Evolutionary conservation across 2,797 vertebrate genomes (phyloP), one percentile per base, ranked within the genome.

Genomic region (Tragopan temminckii): DNA sequence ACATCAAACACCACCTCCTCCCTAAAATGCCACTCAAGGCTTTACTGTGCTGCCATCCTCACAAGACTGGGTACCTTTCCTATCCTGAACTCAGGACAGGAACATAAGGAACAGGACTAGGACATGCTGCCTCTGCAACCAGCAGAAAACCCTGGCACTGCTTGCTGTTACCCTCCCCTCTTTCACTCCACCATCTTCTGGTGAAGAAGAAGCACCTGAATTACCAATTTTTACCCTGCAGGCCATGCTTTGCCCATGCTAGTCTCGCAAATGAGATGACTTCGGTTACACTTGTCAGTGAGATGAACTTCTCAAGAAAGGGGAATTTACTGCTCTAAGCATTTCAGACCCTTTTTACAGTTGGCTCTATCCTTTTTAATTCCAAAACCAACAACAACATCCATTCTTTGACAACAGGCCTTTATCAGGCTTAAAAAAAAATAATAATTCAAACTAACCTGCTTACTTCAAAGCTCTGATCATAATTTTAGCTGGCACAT

Each of bases 381-480:
- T 78, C 42, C 35, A 45, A 24, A 79, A 82, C 55, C 36, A 93
- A 63, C 45, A 84, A 36, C 52, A 81, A 50, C 45, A 70, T 46
- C 40, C 61, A 75, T 89, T 77, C 76, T 76, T 43, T 89, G 76
- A 89, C 62, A 94, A 48, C 23, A 67, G 66, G 69, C 17, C 66
- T 94, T 91, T 80, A 90, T 57, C 69, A 71, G 43, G 24, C 52
- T 91, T 50, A 40, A 13, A 75, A 86, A 7, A 40, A 29, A 59
- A 11, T 36, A 69, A 10, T 52, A 45, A 88, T 72, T 63, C 36
- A 77, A 74, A 87, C 66, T 80, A 93, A 96, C 74, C 78, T 89
- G 88, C 76, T 95, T 81, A 89, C 80, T 95, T 96, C 91, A 79
- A 95, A 95, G 85, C 75, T 67, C 52, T 10, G 42, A 61, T 90